phyloP scores from a whole-genome alignment of 2,113 vertebrate species.

The Delphinapterus leucas region DNA sequence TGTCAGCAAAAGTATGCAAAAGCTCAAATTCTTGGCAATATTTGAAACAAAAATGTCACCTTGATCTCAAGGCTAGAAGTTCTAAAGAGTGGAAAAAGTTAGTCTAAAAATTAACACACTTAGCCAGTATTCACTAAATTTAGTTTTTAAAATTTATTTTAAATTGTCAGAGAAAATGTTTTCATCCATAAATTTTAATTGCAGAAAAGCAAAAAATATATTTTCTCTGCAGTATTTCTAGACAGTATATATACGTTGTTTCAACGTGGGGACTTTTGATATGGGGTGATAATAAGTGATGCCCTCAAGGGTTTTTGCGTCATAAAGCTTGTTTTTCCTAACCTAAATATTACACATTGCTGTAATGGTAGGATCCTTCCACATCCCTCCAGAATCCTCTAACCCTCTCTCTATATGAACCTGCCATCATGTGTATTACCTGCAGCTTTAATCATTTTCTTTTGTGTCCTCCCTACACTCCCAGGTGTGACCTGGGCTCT shows the following conservation, averaged over 20 bases:
- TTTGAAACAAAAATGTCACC: background rate
- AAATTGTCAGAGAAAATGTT: background rate
- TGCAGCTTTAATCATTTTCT: background rate
- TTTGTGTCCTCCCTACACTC: fast-evolving
- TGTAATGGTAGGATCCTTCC: background rate
- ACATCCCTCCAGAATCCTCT: fast-evolving
- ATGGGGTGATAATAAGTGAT: background rate
- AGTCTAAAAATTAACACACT: no score
- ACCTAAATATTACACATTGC: fast-evolving
- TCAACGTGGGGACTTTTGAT: no score
- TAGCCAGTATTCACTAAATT: background rate
- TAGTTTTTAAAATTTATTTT: background rate
- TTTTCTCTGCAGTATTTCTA: background rate
- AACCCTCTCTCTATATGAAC: background rate
- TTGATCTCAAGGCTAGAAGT: background rate
- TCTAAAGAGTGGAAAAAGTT: background rate
- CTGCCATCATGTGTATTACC: fast-evolving
- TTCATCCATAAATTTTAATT: background rate
- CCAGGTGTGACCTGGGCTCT: fast-evolving
- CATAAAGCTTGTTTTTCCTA: background rate
- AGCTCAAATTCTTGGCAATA: background rate
- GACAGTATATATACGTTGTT: background rate
- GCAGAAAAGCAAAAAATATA: background rate
- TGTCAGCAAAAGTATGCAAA: background rate
- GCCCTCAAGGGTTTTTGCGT: background rate